Percentiles rank a stretch among this genome's conserved stretches.
Conservation (phyloP, 1,140 invertebrate species). For the Ceratoteleas bidentatus region DNA sequence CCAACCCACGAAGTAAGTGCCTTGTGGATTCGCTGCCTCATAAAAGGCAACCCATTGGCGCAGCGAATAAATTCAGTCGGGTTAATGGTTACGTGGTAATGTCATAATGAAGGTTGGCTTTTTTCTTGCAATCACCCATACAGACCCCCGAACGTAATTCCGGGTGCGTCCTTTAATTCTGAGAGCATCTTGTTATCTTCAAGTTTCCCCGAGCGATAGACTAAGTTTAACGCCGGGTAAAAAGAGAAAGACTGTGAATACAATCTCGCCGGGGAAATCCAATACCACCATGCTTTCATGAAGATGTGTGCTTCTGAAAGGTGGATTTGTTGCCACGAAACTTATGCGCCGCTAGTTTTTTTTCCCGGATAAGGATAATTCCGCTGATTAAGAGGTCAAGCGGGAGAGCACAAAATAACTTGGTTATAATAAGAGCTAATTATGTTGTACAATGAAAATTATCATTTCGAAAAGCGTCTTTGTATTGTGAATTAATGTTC, state of each 20-base stretch:
- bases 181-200: conserved; percentile 61
- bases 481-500: too few species aligned
- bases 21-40: conserved; percentile 35
- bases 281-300: conserved; percentile 36
- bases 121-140: conserved; percentile 38
- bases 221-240: conserved; percentile 31
- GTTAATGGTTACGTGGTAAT: conserved; percentile 41
- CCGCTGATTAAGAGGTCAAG: conserved; percentile 25
- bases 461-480: background rate
- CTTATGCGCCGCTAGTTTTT: conserved; percentile 19
- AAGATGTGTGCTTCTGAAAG: conserved; percentile 43
- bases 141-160: conserved; percentile 36
- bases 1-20: conserved; percentile 17
- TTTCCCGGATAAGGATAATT: conserved; percentile 20
- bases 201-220: conserved; percentile 47
- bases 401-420: background rate
- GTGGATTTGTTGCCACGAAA: conserved; percentile 42
- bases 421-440: background rate
- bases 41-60: conserved; percentile 40
- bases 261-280: conserved; percentile 41
- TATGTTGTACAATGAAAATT: conserved; percentile 2
- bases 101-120: conserved; percentile 49
- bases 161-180: conserved; percentile 51
- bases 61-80: conserved; percentile 44
- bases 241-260: conserved; percentile 48